Evolutionary conservation across 2,113 vertebrate species (phyloP).

Genomic region (Cyphomyrus plagiostoma): DNA sequence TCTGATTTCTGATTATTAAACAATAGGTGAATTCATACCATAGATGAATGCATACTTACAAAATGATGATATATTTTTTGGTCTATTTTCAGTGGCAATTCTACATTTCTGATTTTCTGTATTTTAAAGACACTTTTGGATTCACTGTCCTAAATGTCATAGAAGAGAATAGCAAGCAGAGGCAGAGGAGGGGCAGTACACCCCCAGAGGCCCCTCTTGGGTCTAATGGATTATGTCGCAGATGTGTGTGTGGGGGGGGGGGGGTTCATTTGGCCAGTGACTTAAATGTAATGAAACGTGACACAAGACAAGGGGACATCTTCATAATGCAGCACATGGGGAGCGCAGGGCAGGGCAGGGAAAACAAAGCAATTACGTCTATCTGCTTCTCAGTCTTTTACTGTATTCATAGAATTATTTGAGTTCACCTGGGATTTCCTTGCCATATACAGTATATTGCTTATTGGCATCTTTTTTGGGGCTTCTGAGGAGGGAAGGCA

Average conservation of each 20-base stretch:
- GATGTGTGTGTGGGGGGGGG: not conserved
- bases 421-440: not conserved
- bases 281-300: constrained; percentile 5
- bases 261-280: not conserved
- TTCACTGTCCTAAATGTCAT: not conserved
- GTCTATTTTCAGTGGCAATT: not conserved
- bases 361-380: not conserved
- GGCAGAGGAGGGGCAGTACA: not conserved
- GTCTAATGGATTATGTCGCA: not conserved
- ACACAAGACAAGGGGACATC: not conserved
- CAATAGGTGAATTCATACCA: not conserved
- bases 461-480: not conserved
- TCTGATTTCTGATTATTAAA: not conserved
- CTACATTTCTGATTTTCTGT: not conserved
- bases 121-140: not conserved
- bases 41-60: not conserved
- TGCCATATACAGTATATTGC: not conserved
- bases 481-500: not conserved
- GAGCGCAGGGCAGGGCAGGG: not conserved
- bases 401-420: not conserved
- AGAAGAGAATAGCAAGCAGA: not conserved
- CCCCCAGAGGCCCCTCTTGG: not conserved
- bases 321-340: not conserved
- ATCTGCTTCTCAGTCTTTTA: not conserved
- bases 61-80: not conserved